Base-by-base conservation (phyloP, 2,888 invertebrate genomes). In the Amphimallon solstitiale region DNA sequence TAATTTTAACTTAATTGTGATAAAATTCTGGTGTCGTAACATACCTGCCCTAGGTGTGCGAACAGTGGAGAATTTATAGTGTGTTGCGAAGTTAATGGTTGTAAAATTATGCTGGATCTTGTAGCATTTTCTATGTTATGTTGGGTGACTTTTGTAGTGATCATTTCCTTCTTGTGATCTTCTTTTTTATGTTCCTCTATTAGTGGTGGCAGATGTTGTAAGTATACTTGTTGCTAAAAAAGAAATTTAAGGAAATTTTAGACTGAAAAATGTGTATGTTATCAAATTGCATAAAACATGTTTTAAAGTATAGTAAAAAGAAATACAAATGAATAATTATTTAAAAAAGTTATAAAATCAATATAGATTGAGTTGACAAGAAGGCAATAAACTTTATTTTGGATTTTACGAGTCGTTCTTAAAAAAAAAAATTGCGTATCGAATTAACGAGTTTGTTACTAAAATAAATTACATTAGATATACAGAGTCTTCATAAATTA, bases 71-170 rank as follows among this genome's bases (percentile, higher is more conserved):
- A 81, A 9, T 81, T 78, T 49, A 81, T 78, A 46, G 74, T 75
- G 38, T 78, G 77, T 66, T 79, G 78, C 10, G 73, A 74, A 1
- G 79, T 76, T 0, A 86, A 85, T 9, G 86, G 86, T 73, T 86
- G 86, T 17, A 86, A 73, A 67, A 87, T 86, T 40, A 86, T 86
- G 75, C 86, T 86, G 4, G 82, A 82, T 68, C 81, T 77, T 1
- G 80, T 82, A 2, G 80, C 79, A 68, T 80, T 80, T 70, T 80
- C 81, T 35, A 81, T 77, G 63, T 79, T 80, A 69, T 81, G 80
- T 67, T 80, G 80, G 7, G 77, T 70, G 21, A 74, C 69, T 17
- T 54, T 63, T 34, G 56, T 63, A 56, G 69, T 54, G n/a, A 38
- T 48, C 60, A 6, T 34, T 19, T 21, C 19, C 9, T 23, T 54